Conservation (phyloP, 1,140 invertebrate genomes). For the Pseudomyrmex cubaensis region DNA sequence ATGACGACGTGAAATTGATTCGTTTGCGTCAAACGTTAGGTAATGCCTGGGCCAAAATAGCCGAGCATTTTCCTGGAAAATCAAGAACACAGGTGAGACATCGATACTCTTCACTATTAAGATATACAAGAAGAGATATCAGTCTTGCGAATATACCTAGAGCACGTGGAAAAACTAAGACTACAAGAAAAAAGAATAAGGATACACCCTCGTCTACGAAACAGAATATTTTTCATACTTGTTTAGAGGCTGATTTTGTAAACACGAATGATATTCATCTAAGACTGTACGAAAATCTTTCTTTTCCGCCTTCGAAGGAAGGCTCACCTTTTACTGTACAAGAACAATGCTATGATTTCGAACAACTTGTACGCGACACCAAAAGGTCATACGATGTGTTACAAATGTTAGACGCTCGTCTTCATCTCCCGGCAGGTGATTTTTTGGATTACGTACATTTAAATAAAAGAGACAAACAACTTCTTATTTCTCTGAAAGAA, state of each 20-base stretch:
- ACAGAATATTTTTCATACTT: no score
- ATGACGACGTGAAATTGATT: conserved; percentile 83
- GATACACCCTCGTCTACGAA: no score
- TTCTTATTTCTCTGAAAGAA: conserved; percentile 72
- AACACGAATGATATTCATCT: not conserved
- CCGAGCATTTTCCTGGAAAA: conserved; percentile 80
- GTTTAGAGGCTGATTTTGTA: not conserved
- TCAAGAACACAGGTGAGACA: conserved; percentile 84
- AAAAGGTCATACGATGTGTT: conserved; percentile 74
- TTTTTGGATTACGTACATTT: conserved; percentile 61
- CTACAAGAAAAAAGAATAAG: no score
- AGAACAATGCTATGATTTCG: conserved; percentile 23
- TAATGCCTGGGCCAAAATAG: conserved; percentile 83
- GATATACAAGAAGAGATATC: conserved; percentile 32
- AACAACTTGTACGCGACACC: conserved; percentile 57
- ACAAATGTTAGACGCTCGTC: conserved; percentile 70
- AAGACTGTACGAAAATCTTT: not conserved
- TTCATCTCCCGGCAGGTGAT: conserved; percentile 64
- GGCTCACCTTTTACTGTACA: not conserved
- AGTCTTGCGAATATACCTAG: conserved; percentile 44
- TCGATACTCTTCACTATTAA: conserved; percentile 80
- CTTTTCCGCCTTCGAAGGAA: not conserved
- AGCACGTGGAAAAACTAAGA: no score
- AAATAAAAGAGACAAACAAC: conserved; percentile 71
- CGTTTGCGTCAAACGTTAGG: conserved; percentile 79